These are phyloP conservation scores for Andrena fulva DNA, from an alignment of 2,888 invertebrate genomes.

Conservation along the genomic window DNA sequence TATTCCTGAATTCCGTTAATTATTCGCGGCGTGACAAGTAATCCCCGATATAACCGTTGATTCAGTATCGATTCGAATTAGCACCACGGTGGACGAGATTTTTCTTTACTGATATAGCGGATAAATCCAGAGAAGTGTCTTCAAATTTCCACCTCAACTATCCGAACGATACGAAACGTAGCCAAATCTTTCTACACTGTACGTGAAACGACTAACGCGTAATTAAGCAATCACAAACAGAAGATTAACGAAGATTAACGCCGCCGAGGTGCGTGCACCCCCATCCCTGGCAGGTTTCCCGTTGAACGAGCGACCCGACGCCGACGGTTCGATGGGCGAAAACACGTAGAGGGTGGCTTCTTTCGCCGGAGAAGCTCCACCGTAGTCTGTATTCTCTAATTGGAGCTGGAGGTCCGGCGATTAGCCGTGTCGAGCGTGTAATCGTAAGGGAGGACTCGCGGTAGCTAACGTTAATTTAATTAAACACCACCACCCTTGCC, in stretches of 20 bases:
- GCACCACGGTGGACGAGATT: neutral
- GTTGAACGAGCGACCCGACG: neutral
- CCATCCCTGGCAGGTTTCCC: constrained; percentile 5
- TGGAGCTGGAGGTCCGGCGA: constrained; percentile 70
- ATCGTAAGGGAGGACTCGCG: constrained; percentile 72
- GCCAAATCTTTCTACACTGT: no score
- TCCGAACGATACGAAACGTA: no score
- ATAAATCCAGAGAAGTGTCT: no score
- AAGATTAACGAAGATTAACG: no score
- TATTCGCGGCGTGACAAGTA: neutral
- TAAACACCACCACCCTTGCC: constrained; percentile 63
- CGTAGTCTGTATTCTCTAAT: constrained; percentile 58
- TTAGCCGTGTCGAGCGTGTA: constrained; percentile 73
- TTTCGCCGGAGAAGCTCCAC: constrained; percentile 10
- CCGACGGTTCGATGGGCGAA: neutral
- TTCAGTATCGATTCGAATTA: constrained; percentile 11
- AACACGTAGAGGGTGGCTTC: neutral
- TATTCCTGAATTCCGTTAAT: constrained; percentile 33
- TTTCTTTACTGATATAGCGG: neutral
- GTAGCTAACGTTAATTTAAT: constrained; percentile 77
- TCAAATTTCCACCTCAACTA: no score
- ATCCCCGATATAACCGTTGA: constrained; percentile 15
- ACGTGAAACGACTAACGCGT: no score
- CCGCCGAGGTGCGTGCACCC: neutral
- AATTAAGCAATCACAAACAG: no score